Conservation (phyloP, 2,888 invertebrate species). For the Hirtodrosophila cameraria region DNA sequence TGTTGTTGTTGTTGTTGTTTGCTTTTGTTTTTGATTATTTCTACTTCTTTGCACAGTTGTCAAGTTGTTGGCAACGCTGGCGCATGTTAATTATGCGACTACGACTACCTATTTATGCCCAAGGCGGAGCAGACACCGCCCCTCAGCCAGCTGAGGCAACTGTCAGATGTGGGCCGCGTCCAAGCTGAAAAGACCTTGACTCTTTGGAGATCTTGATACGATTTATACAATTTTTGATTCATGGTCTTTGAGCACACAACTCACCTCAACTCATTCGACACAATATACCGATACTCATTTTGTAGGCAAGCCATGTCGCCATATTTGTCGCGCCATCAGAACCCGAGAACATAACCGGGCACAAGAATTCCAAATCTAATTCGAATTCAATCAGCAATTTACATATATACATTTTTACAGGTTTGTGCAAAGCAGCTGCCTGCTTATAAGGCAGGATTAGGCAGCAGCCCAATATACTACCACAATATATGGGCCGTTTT, state of each 20-base stretch:
- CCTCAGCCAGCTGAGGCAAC: not conserved
- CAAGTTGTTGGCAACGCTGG: constrained; percentile 66
- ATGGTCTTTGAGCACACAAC: constrained; percentile 47
- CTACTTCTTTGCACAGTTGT: constrained; percentile 39
- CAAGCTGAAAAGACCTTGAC: constrained; percentile 68
- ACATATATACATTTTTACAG: constrained; percentile 72
- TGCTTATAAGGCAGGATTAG: constrained; percentile 66
- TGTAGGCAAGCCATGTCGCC: constrained; percentile 71
- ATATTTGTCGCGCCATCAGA: constrained; percentile 59
- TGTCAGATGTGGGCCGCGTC: constrained; percentile 53
- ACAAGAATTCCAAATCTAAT: constrained; percentile 39
- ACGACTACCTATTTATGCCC: constrained; percentile 37
- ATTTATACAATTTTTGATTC: constrained; percentile 76
- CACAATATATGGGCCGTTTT: constrained; percentile 40
- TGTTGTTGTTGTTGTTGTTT: constrained; percentile 10
- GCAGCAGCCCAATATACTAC: constrained; percentile 30
- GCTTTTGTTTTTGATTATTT: constrained; percentile 21
- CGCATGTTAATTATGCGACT: constrained; percentile 75
- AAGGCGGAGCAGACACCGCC: not conserved
- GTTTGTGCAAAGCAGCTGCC: constrained; percentile 54
- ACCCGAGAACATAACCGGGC: constrained; percentile 24
- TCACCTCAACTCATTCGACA: not conserved
- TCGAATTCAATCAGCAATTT: constrained; percentile 72
- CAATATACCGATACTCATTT: constrained; percentile 49
- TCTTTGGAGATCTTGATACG: constrained; percentile 70